Evolutionary conservation across 2,888 invertebrate genomes (phyloP).

Genomic region (Folsomia candida): DNA sequence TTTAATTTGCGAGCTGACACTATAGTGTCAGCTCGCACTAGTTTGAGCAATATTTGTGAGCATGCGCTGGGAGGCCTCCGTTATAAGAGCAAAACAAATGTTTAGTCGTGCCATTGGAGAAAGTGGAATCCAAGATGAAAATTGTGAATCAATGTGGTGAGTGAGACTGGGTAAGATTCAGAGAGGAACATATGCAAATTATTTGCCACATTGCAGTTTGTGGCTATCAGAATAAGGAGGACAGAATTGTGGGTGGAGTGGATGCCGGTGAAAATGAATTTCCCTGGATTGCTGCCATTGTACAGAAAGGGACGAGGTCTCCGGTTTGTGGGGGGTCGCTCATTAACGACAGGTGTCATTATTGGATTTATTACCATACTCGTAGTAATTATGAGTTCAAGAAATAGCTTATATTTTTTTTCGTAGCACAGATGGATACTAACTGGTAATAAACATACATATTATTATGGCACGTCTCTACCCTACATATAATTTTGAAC

Average conservation of each 20-base stretch:
- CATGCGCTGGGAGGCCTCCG: too few relatives aligned
- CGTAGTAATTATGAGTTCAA: background rate
- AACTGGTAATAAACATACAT: background rate
- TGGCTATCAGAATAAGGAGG: slow-evolving; percentile 7
- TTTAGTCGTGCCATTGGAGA: background rate
- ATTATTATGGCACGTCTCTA: too few relatives aligned
- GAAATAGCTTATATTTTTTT: background rate
- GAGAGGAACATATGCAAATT: too few relatives aligned
- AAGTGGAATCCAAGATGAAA: background rate
- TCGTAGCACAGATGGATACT: background rate
- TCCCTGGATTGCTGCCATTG: slow-evolving; percentile 40
- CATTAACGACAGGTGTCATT: background rate
- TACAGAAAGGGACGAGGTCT: slow-evolving; percentile 20
- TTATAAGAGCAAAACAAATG: too few relatives aligned
- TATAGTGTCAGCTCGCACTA: too few relatives aligned
- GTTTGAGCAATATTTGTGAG: too few relatives aligned
- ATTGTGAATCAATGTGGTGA: slow-evolving; percentile 2
- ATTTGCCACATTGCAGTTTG: slow-evolving; percentile 8
- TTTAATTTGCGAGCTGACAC: too few relatives aligned
- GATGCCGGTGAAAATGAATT: slow-evolving; percentile 33
- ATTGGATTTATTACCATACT: too few relatives aligned
- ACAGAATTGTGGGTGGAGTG: slow-evolving; percentile 33
- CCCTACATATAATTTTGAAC: too few relatives aligned
- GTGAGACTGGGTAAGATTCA: too few relatives aligned
- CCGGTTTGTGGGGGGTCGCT: slow-evolving; percentile 1